Conservation (phyloP, 2,113 vertebrate genomes). For the Phylloscopus trochiloides region DNA sequence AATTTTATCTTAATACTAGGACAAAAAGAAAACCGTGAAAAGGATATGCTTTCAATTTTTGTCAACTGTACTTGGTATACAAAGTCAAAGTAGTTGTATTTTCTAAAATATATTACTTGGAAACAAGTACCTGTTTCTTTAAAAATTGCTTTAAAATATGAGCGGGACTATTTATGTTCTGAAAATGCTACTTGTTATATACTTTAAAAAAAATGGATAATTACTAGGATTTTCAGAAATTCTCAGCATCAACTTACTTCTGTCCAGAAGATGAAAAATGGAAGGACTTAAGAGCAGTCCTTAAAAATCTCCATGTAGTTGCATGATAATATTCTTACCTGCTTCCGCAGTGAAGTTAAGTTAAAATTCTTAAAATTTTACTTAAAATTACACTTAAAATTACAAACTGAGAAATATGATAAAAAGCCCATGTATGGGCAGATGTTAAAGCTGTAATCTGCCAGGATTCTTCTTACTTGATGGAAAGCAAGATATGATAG, state of each 20-base stretch:
- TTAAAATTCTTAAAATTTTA: background rate
- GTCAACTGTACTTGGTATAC: background rate
- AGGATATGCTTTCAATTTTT: background rate
- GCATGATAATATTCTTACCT: background rate
- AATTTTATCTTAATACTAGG: background rate
- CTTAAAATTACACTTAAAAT: background rate
- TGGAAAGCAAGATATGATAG: background rate
- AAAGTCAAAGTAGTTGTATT: background rate
- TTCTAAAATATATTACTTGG: background rate
- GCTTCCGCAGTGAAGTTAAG: background rate
- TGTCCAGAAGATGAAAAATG: background rate
- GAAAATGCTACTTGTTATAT: background rate
- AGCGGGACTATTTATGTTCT: background rate
- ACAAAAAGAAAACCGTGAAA: background rate
- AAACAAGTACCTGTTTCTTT: background rate
- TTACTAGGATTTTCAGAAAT: background rate
- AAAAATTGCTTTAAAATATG: background rate
- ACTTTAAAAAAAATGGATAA: background rate
- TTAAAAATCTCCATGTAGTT: background rate
- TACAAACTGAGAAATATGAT: background rate
- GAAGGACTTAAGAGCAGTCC: background rate
- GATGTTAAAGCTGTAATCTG: background rate
- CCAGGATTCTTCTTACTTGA: background rate
- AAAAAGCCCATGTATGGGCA: background rate
- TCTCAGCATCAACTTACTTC: background rate